phyloP scores from a whole-genome alignment of 2,888 invertebrate genomes.

The Hyppa rectilinea region DNA sequence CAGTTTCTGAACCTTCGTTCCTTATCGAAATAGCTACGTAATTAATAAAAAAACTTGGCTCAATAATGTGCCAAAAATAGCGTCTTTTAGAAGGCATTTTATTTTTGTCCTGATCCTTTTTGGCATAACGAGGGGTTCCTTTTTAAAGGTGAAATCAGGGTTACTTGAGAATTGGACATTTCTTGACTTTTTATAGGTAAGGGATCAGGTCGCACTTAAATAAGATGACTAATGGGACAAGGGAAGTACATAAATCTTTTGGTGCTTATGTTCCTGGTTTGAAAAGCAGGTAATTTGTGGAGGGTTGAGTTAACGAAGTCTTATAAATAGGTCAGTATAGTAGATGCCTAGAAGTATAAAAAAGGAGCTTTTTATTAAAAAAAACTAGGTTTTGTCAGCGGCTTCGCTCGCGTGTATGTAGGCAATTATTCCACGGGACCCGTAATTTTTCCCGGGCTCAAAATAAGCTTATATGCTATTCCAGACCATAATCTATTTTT shows the following conservation, averaged over 20 bases:
- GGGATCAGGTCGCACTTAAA: conserved; percentile 19
- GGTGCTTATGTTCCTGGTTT: conserved; percentile 4
- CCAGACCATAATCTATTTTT: no score
- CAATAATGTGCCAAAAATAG: conserved; percentile 21
- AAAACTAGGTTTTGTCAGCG: no score
- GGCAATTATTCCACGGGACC: no score
- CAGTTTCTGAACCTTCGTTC: not conserved
- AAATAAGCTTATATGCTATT: no score
- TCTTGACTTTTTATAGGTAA: conserved; percentile 16
- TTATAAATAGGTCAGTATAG: not conserved
- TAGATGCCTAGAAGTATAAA: no score
- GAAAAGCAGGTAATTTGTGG: not conserved
- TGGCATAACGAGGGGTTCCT: conserved; percentile 15
- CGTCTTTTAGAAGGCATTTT: conserved; percentile 31
- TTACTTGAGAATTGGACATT: conserved; percentile 20
- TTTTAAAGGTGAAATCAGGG: conserved; percentile 40
- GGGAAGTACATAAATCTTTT: conserved; percentile 25
- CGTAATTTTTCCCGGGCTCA: no score
- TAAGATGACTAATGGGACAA: conserved; percentile 35
- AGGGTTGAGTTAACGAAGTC: not conserved
- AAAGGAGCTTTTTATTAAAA: no score
- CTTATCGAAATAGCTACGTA: not conserved
- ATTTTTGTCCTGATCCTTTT: conserved; percentile 34
- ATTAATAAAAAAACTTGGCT: conserved; percentile 11
- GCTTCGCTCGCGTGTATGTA: no score